A percentile compares a stretch with the other conserved stretches of the same genome.
Evolutionary conservation across 2,888 invertebrate species (phyloP).

Genomic region (Drosophila neutralis): DNA sequence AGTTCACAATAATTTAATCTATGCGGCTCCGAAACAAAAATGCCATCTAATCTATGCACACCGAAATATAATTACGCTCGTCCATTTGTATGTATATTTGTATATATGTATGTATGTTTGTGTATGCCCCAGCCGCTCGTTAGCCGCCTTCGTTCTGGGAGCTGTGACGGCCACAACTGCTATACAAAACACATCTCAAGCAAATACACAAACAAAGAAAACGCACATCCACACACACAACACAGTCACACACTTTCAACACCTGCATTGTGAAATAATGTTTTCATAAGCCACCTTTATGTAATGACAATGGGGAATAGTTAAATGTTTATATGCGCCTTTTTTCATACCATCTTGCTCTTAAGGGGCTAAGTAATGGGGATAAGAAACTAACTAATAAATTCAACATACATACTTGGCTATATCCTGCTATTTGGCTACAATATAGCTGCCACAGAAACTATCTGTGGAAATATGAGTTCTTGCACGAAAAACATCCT

Average conservation of each 20-base stretch:
- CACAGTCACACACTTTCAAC: slow-evolving; percentile 13
- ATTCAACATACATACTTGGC: neutral
- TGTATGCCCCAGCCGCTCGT: slow-evolving; percentile 77
- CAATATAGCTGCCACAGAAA: neutral
- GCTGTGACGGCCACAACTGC: slow-evolving; percentile 32
- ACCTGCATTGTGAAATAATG: slow-evolving; percentile 69
- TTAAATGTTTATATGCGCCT: slow-evolving; percentile 75
- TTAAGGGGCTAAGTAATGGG: neutral
- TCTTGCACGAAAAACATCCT: neutral
- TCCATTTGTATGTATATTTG: neutral
- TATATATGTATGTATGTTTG: slow-evolving; percentile 42
- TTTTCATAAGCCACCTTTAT: slow-evolving; percentile 80
- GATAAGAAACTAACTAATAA: slow-evolving; percentile 1
- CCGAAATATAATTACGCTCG: slow-evolving; percentile 37
- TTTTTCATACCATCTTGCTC: slow-evolving; percentile 35
- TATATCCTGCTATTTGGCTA: neutral
- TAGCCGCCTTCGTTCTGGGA: slow-evolving; percentile 65
- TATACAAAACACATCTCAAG: slow-evolving; percentile 39
- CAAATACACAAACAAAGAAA: slow-evolving; percentile 28
- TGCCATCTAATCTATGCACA: slow-evolving; percentile 25
- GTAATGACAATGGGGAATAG: slow-evolving; percentile 79
- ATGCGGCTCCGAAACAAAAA: slow-evolving; percentile 1
- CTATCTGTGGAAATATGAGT: neutral
- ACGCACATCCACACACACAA: slow-evolving; percentile 8
- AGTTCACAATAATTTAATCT: slow-evolving; percentile 46